A percentile compares a stretch with the other conserved stretches of the same genome.
phyloP scores from a whole-genome alignment of 2,113 vertebrate genomes.

The Lophotis ruficrista region DNA sequence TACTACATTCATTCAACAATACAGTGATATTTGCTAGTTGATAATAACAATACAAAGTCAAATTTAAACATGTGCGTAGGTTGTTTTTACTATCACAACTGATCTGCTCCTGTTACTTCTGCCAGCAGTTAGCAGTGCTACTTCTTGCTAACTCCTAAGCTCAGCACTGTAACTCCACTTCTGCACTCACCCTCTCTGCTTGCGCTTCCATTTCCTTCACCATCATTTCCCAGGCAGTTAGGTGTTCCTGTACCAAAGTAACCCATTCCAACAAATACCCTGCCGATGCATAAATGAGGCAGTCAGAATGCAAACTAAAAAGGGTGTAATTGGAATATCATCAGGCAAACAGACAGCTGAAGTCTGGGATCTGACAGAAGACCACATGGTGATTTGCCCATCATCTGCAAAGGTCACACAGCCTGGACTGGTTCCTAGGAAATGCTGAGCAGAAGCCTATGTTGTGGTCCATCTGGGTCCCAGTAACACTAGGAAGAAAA shows the following conservation, averaged over 20 bases:
- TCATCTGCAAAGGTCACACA: conserved; percentile 4
- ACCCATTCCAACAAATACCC: background rate
- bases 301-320: background rate
- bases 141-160: background rate
- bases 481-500: background rate
- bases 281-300: background rate
- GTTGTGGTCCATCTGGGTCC: background rate
- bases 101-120: background rate
- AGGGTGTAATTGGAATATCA: background rate
- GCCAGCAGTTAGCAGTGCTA: background rate
- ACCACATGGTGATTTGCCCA: background rate
- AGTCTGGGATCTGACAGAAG: conserved; percentile 8
- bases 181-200: background rate
- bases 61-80: background rate
- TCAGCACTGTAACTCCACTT: background rate
- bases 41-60: background rate
- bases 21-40: background rate
- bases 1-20: background rate
- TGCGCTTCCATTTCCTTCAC: background rate
- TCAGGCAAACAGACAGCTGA: conserved; percentile 16
- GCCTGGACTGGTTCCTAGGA: background rate
- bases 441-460: background rate
- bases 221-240: background rate
- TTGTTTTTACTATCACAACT: background rate
- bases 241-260: background rate